phyloP scores from a whole-genome alignment of 2,888 invertebrate genomes.

The Andrena fulva region DNA sequence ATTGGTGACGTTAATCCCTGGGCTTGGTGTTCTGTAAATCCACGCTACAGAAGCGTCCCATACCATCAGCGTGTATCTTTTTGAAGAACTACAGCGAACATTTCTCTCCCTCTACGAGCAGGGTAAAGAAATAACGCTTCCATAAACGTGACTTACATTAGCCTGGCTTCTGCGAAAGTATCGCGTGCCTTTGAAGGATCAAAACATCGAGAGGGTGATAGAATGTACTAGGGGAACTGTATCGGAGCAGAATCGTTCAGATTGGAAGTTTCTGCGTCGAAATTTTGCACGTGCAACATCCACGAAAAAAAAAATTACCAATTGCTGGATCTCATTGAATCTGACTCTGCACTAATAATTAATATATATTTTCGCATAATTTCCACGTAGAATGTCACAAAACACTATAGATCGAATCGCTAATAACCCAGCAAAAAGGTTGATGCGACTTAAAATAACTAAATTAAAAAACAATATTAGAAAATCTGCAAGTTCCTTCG shows the following conservation, averaged over 20 bases:
- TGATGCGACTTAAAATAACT: no score
- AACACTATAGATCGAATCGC: no score
- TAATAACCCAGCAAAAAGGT: no score
- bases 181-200: constrained; percentile 28
- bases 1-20: constrained; percentile 22
- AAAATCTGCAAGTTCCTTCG: background rate
- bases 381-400: no score
- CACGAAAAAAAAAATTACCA: background rate
- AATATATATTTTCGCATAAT: no score
- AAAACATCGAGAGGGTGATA: constrained; percentile 35
- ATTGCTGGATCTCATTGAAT: background rate
- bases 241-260: constrained; percentile 24
- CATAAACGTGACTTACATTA: background rate
- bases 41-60: background rate
- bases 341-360: no score
- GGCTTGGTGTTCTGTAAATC: background rate
- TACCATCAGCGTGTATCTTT: constrained; percentile 2
- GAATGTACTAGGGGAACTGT: constrained; percentile 30
- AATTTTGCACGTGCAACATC: background rate
- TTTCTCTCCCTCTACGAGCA: background rate
- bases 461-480: background rate
- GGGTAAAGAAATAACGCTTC: background rate
- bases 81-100: background rate
- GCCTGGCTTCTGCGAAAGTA: background rate
- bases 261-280: background rate